Evolutionary conservation across 2,113 vertebrate genomes (phyloP), one percentile per base, ranked within the genome.

Genomic region (Eublepharis macularius): DNA sequence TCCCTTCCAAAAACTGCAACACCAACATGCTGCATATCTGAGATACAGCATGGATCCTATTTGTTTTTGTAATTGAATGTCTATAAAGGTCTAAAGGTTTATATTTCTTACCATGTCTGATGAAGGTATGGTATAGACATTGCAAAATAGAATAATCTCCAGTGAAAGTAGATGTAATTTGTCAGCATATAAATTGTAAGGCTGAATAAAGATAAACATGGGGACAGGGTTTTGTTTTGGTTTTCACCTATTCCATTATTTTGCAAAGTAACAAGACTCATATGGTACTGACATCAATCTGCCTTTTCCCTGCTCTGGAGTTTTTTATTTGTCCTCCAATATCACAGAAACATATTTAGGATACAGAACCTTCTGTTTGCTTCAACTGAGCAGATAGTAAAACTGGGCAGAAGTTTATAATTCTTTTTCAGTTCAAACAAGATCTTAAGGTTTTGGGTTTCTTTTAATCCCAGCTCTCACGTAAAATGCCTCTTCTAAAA

Each of bases 341-440:
- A 73, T 74, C 75, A 78, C 54, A 80, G 63, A 13, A 79, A 88
- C 51, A 76, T 74, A 79, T 76, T 91, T 32, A 16, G 81, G 76
- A 86, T 49, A 74, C 13, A 70, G 75, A 76, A 90, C 91, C 85
- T 90, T 90, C 90, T 91, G 84, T 85, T 70, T 36, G 68, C 89
- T 92, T 93, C 89, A 88, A 83, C 81, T 90, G 29, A 0, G 6
- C 88, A 91, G 90, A 87, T 88, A 87, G 80, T 77, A 74, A 92
- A 90, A 45, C 16, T 69, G 77, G 68, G 74, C 82, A 90, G 14
- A 73, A 26, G 26, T 79, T 80, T 86, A 43, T 89, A 26, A 90
- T 86, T 88, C 84, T 60, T 89, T 82, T 80, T 10, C 85, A 65
- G 85, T 92, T 91, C 87, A 93, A 90, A 93, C 81, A 57, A 65